These are phyloP conservation scores for Sphaerophoria taeniata DNA, from an alignment of 2,888 invertebrate species.

Conservation along the genomic window DNA sequence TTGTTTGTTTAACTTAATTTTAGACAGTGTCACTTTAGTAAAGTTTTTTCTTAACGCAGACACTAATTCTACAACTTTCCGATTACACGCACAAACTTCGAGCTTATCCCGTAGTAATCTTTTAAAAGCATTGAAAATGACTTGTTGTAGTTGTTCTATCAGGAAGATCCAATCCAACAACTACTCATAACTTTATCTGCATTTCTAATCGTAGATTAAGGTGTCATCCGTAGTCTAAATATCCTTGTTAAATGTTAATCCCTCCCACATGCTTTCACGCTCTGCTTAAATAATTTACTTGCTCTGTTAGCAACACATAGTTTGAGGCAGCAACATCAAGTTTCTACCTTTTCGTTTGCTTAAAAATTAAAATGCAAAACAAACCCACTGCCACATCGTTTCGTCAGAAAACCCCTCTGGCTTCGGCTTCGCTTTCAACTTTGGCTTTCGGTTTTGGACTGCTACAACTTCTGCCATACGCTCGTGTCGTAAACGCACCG, in stretches of 20 bases:
- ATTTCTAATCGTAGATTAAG: conserved; percentile 61
- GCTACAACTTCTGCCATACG: background rate
- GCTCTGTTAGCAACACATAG: conserved; percentile 41
- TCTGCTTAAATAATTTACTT: conserved; percentile 63
- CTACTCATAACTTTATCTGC: conserved; percentile 37
- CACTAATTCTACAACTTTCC: background rate
- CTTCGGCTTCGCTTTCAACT: background rate
- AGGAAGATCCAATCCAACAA: conserved; percentile 24
- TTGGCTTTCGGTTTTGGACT: background rate
- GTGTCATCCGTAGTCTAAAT: conserved; percentile 58
- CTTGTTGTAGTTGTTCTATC: background rate
- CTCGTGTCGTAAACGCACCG: conserved; percentile 48
- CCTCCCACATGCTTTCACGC: conserved; percentile 44
- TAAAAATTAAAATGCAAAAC: conserved; percentile 70
- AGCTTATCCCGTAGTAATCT: conserved; percentile 21
- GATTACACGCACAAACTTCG: background rate
- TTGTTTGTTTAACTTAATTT: too few species aligned
- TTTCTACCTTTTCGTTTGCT: conserved; percentile 42
- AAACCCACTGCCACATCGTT: conserved; percentile 40
- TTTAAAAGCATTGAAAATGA: conserved; percentile 27
- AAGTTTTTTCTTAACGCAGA: background rate
- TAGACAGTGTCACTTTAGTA: too few species aligned
- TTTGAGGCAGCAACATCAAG: conserved; percentile 48
- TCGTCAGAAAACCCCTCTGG: conserved; percentile 52
- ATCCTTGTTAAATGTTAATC: conserved; percentile 52